Evolutionary conservation across 2,888 invertebrate species (phyloP), one percentile per base, ranked within the genome.

Genomic region (Arctia plantaginis): DNA sequence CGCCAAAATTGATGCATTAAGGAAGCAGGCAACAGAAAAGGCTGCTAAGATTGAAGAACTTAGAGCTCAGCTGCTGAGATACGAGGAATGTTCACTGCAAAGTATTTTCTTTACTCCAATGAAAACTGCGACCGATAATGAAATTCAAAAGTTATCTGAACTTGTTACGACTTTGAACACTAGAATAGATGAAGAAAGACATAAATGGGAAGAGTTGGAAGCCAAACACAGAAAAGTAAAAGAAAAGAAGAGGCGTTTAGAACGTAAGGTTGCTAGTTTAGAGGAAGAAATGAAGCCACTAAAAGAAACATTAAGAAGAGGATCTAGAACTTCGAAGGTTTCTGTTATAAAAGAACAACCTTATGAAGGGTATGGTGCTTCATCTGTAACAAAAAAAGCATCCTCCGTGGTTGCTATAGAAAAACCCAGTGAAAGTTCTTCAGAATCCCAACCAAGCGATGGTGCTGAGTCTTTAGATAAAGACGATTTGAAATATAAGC

Each of bases 101-200:
- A 95, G 94, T 77, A 92, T 96, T 12, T 95, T 95, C 77, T 96
- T 95, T 69, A 94, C 94, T 35, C 96, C 96, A 13, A 93, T 96
- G 92, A 96, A 96, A 81, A 94, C 96, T 7, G 96, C 96, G 0
- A 96, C 96, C 0, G 97, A 97, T 87, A 96, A 96, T 66, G 97
- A 97, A 91, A 96, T 96, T 27, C 93, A 96, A 75, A 93, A 96
- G 69, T 89, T 97, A 7, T 88, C 97, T 3, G 97, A 97, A 75
- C 88, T 97, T 66, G 93, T 97, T 0, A 91, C 96, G 12, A 93
- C 95, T 0, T 90, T 97, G 62, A 97, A 97, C 83, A 92, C 93
- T 44, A 95, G 97, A 79, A 81, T 97, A 59, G 96, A 97, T 71
- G 87, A 91, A 13, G 97, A 97, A 87, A 95, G 96, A 79, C 96